Conservation (phyloP, 2,113 vertebrate species). For the Sander vitreus region DNA sequence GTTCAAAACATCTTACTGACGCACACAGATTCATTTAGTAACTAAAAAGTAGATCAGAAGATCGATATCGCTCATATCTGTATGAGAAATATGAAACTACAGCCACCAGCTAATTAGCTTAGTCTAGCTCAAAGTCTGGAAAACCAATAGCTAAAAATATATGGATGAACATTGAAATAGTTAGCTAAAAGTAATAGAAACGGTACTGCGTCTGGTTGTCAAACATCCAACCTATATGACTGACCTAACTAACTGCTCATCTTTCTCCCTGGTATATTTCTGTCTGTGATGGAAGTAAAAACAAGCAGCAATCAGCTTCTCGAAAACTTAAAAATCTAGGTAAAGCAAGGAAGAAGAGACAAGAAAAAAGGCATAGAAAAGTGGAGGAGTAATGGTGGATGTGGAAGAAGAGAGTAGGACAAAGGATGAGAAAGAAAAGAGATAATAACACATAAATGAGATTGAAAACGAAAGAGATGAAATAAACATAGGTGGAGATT, state of each 20-base stretch:
- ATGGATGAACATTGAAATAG: too few relatives aligned
- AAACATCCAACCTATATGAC: neutral
- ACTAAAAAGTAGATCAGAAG: neutral
- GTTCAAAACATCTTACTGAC: neutral
- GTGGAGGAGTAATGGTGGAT: conserved; percentile 8
- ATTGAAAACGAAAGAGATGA: neutral
- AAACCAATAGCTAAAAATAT: too few relatives aligned
- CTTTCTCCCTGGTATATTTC: neutral
- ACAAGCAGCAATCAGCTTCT: neutral
- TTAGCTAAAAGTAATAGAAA: too few relatives aligned
- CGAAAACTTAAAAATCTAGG: neutral
- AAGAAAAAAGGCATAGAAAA: neutral
- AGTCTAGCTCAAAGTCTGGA: too few relatives aligned
- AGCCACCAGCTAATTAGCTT: too few relatives aligned
- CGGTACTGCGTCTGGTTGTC: too few relatives aligned
- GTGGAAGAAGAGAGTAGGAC: neutral
- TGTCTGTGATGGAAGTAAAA: neutral
- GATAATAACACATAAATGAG: neutral
- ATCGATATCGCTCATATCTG: too few relatives aligned
- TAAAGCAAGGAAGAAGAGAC: neutral
- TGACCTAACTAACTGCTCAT: neutral
- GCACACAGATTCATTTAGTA: neutral
- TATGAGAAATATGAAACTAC: too few relatives aligned
- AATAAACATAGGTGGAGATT: neutral
- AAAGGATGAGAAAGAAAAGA: neutral